Evolutionary conservation across 2,888 invertebrate genomes (phyloP).

Genomic region (Drosophila meridiana): DNA sequence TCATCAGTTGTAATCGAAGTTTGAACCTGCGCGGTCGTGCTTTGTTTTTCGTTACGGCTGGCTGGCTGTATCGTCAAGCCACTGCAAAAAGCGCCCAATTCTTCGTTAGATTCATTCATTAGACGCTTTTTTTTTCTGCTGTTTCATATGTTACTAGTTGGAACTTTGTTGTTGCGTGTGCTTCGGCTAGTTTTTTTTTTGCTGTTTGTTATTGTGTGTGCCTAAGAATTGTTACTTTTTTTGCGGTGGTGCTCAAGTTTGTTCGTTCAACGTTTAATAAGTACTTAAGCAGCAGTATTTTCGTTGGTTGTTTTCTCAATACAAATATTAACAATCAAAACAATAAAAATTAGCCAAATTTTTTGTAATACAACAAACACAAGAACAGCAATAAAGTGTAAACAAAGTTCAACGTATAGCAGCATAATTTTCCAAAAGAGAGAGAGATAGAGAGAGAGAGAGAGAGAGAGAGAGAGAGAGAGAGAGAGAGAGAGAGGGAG

Average conservation of each 20-base stretch:
- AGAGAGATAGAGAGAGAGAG: not conserved
- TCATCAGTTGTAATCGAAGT: conserved; percentile 71
- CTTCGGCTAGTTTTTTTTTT: conserved; percentile 1
- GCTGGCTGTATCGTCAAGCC: conserved; percentile 8
- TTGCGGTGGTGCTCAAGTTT: conserved; percentile 8
- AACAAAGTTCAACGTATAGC: conserved; percentile 13
- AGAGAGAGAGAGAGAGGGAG: conserved; percentile 9
- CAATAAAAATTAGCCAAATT: conserved; percentile 49
- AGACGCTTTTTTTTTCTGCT: conserved; percentile 7
- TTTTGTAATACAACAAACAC: conserved; percentile 22
- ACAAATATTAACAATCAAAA: conserved; percentile 4
- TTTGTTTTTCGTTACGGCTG: conserved; percentile 10
- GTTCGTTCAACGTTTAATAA: not conserved
- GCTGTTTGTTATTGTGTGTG: not conserved
- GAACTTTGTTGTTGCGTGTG: conserved; percentile 14
- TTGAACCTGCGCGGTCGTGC: conserved; percentile 60
- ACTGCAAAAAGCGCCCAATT: conserved; percentile 23
- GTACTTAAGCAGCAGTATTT: conserved; percentile 9
- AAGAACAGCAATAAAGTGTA: not conserved
- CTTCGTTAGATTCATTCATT: conserved; percentile 14
- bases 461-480: conserved; percentile 4
- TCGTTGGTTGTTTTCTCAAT: not conserved
- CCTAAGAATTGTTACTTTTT: not conserved
- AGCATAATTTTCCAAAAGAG: not conserved
- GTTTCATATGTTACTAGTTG: not conserved